These are phyloP conservation scores for Eublepharis macularius DNA, from an alignment of 2,113 vertebrate species.

Conservation along the genomic window DNA sequence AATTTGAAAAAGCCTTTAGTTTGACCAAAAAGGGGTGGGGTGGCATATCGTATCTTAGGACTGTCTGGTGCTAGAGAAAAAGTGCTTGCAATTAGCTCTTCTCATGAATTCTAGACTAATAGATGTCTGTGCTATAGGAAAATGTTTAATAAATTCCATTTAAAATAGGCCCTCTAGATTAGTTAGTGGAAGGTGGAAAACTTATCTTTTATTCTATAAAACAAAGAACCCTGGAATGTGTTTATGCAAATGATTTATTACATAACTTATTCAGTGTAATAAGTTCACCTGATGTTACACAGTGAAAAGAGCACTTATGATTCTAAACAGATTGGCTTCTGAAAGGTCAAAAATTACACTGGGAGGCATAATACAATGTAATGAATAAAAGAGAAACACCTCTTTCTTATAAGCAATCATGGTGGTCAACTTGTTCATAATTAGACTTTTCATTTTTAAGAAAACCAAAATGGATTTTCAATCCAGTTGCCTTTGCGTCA, in stretches of 20 bases:
- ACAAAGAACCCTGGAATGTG: constrained; percentile 11
- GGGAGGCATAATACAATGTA: constrained; percentile 17
- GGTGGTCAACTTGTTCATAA: constrained; percentile 44
- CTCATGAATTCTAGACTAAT: background rate
- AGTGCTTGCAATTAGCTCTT: background rate
- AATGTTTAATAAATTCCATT: constrained; percentile 25
- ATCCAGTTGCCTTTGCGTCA: constrained; percentile 28
- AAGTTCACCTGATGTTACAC: constrained; percentile 28
- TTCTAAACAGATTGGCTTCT: constrained; percentile 41
- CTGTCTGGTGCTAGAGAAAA: constrained; percentile 6
- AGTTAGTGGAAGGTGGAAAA: background rate
- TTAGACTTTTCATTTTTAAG: constrained; percentile 42
- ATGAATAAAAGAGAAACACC: constrained; percentile 24
- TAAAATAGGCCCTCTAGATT: background rate
- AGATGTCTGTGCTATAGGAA: background rate
- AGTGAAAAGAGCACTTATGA: constrained; percentile 19
- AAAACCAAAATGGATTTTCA: constrained; percentile 29
- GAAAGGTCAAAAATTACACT: constrained; percentile 43
- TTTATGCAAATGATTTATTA: constrained; percentile 33
- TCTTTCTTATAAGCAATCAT: constrained; percentile 17
- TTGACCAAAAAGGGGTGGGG: no score
- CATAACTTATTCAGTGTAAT: constrained; percentile 23
- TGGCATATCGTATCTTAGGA: background rate
- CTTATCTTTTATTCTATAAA: constrained; percentile 32
- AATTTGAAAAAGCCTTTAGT: no score